These are phyloP conservation scores for Megastigmus dorsalis DNA, from an alignment of 2,888 invertebrate species.

Conservation along the genomic window DNA sequence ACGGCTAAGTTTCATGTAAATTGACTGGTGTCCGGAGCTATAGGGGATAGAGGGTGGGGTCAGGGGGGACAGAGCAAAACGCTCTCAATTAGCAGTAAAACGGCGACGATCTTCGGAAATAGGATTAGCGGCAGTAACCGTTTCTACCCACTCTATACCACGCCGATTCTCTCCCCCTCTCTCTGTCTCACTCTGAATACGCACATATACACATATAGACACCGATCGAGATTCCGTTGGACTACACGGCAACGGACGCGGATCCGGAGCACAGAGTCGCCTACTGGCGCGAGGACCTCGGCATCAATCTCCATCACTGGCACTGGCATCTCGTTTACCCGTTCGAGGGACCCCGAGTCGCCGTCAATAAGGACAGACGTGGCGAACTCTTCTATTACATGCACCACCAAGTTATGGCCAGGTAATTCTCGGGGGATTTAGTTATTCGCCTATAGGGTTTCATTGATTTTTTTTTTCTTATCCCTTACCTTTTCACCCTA, in stretches of 20 bases:
- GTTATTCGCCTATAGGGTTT: too few relatives aligned
- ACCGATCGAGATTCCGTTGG: slow-evolving; percentile 82
- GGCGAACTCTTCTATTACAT: slow-evolving; percentile 89
- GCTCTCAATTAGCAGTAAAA: slow-evolving; percentile 48
- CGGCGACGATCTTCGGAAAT: slow-evolving; percentile 30
- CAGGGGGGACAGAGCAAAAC: neutral
- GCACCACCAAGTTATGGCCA: slow-evolving; percentile 80
- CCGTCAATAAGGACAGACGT: slow-evolving; percentile 85
- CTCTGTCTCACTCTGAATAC: neutral
- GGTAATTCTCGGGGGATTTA: neutral
- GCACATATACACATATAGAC: slow-evolving; percentile 73
- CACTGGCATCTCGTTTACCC: slow-evolving; percentile 94
- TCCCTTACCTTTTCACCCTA: too few relatives aligned
- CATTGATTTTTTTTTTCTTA: too few relatives aligned
- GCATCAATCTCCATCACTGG: slow-evolving; percentile 92
- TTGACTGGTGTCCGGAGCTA: neutral
- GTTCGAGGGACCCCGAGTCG: slow-evolving; percentile 79
- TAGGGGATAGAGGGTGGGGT: neutral
- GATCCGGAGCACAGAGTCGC: slow-evolving; percentile 88
- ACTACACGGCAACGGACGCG: slow-evolving; percentile 84
- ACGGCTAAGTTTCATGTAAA: slow-evolving; percentile 23
- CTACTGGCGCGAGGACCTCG: slow-evolving; percentile 90
- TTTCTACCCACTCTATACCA: neutral
- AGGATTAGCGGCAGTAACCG: slow-evolving; percentile 42
- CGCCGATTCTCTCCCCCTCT: neutral